Percentiles rank a stretch among this genome's conserved stretches.
Evolutionary conservation across 2,797 vertebrate species (phyloP).

Genomic region (Peromyscus aztecus): DNA sequence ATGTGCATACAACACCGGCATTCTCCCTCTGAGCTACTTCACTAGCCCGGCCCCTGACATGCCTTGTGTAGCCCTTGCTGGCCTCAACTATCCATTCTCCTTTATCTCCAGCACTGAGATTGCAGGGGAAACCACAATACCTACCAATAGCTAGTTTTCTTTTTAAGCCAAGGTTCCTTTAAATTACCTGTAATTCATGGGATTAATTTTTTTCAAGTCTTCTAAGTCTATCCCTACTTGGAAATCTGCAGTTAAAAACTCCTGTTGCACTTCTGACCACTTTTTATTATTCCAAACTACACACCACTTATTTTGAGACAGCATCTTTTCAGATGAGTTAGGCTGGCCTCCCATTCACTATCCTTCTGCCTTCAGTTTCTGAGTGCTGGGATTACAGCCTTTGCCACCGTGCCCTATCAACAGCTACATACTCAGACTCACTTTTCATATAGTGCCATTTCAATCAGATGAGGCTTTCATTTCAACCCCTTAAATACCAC

Average conservation of each 20-base stretch:
- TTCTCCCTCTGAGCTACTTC: neutral
- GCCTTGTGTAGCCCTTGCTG: neutral
- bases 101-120: neutral
- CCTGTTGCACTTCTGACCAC: neutral
- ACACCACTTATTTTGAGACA: neutral
- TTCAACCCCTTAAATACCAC: neutral
- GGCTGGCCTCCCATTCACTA: neutral
- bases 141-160: neutral
- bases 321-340: neutral
- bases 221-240: neutral
- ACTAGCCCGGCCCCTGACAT: neutral
- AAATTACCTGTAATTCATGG: slow-evolving; percentile 30
- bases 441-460: neutral
- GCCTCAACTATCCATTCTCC: neutral
- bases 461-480: neutral
- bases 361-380: neutral
- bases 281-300: neutral
- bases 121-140: neutral
- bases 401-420: neutral
- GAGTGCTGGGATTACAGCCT: neutral
- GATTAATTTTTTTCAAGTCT: slow-evolving; percentile 46
- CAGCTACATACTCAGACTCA: slow-evolving; percentile 10
- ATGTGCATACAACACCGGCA: neutral
- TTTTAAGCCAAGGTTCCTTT: slow-evolving; percentile 50
- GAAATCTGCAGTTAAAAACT: slow-evolving; percentile 56